Evolutionary conservation across 2,888 invertebrate species (phyloP).

Genomic region (Strigamia transsilvanica): DNA sequence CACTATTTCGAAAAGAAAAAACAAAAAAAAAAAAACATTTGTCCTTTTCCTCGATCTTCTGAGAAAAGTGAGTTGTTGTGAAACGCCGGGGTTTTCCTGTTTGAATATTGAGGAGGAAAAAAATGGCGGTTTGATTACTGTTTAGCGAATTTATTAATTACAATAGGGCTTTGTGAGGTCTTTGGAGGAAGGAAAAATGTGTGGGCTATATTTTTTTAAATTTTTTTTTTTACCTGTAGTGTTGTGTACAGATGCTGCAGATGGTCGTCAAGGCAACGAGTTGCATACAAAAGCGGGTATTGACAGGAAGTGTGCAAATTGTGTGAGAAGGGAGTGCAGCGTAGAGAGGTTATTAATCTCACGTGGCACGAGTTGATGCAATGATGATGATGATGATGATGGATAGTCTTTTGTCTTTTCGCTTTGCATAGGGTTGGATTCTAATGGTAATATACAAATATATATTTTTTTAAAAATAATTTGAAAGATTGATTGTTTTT

Average conservation of each 20-base stretch:
- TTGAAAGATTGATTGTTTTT: slow-evolving; percentile 12
- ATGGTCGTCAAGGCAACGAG: slow-evolving; percentile 51
- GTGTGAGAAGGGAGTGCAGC: slow-evolving; percentile 30
- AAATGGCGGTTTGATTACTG: not conserved
- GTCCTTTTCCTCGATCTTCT: slow-evolving; percentile 26
- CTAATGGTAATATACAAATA: not conserved
- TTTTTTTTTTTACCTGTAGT: slow-evolving; percentile 2
- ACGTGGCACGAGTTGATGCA: slow-evolving; percentile 49
- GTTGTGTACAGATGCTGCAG: slow-evolving; percentile 53
- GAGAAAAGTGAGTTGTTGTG: slow-evolving; percentile 1
- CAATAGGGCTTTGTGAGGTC: not conserved
- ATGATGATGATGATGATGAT: slow-evolving; percentile 50
- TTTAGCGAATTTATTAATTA: not conserved
- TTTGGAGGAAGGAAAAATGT: not conserved
- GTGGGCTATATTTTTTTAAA: not conserved
- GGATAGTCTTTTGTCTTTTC: slow-evolving; percentile 42
- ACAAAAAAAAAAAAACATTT: not conserved
- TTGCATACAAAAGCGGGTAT: slow-evolving; percentile 51
- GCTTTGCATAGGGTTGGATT: slow-evolving; percentile 31
- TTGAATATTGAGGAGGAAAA: not conserved
- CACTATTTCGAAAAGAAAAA: no score
- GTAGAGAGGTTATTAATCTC: slow-evolving; percentile 38
- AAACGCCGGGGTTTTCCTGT: slow-evolving; percentile 11
- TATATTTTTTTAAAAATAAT: slow-evolving; percentile 15
- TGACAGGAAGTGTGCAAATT: slow-evolving; percentile 38